These are phyloP conservation scores for Cylas formicarius DNA, from an alignment of 1,140 invertebrate genomes.

Conservation along the genomic window DNA sequence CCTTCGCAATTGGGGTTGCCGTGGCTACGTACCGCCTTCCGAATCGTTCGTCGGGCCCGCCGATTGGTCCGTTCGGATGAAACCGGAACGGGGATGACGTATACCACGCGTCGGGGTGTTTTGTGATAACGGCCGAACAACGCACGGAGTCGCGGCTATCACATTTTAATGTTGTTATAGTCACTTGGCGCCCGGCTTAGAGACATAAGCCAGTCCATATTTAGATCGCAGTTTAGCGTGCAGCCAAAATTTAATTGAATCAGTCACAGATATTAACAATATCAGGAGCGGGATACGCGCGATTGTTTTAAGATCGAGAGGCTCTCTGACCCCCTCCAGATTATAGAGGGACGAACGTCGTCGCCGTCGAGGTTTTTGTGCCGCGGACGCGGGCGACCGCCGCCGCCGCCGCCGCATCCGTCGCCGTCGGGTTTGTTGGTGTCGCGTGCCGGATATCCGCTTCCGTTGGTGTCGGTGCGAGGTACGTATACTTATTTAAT, in stretches of 20 bases:
- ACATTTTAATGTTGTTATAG: slow-evolving; percentile 44
- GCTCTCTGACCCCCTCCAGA: no score
- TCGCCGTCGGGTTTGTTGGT: no score
- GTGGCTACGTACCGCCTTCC: slow-evolving; percentile 15
- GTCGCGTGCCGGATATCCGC: no score
- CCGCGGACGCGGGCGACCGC: no score
- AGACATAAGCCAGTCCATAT: slow-evolving; percentile 43
- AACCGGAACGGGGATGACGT: slow-evolving; percentile 1
- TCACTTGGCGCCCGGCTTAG: slow-evolving; percentile 43
- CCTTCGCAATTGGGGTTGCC: slow-evolving; percentile 33
- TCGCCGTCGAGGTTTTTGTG: no score
- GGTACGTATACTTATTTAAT: no score
- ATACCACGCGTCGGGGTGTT: slow-evolving; percentile 14
- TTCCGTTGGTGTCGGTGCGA: no score
- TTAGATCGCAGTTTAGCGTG: slow-evolving; percentile 40
- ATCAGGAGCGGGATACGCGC: slow-evolving; percentile 39
- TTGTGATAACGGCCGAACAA: slow-evolving; percentile 24
- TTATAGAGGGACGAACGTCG: no score
- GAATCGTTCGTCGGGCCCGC: slow-evolving; percentile 27
- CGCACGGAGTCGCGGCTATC: slow-evolving; percentile 43
- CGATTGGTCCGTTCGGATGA: slow-evolving; percentile 21
- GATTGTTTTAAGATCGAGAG: neutral
- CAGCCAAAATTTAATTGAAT: slow-evolving; percentile 43
- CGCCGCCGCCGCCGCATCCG: no score
- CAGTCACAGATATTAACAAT: slow-evolving; percentile 45